A percentile compares a stretch with the other conserved stretches of the same genome.
phyloP scores from a whole-genome alignment of 1,140 invertebrate genomes.

The Babylonia areolata region DNA sequence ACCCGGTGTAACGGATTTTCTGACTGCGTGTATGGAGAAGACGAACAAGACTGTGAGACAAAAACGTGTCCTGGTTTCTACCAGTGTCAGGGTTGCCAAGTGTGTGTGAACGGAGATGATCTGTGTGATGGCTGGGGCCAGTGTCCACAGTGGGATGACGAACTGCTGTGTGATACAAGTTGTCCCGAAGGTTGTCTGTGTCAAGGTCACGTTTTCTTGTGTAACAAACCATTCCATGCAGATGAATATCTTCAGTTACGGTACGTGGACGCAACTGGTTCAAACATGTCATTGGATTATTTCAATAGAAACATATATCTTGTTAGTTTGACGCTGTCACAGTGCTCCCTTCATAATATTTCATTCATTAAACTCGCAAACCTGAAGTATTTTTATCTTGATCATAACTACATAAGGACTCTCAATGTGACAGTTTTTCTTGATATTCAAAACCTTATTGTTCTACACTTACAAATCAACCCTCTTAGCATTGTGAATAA shows the following conservation, averaged over 20 bases:
- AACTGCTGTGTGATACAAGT: background rate
- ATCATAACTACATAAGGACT: background rate
- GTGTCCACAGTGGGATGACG: background rate
- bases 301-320: background rate
- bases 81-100: background rate
- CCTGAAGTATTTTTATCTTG: background rate
- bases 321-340: background rate
- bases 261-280: background rate
- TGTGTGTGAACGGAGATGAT: too few relatives aligned
- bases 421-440: background rate
- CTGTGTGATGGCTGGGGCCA: too few relatives aligned
- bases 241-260: background rate
- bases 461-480: background rate
- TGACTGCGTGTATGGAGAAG: background rate
- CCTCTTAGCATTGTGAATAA: background rate
- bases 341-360: background rate
- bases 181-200: background rate
- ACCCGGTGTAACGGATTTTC: background rate
- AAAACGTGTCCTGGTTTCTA: background rate
- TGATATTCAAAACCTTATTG: background rate
- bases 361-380: background rate
- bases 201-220: background rate
- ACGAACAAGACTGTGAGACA: background rate
- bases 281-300: background rate
- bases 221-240: background rate